Percentiles rank a stretch among this genome's conserved stretches.
Evolutionary conservation across 2,113 vertebrate genomes (phyloP).

Genomic region (Tachycineta bicolor): DNA sequence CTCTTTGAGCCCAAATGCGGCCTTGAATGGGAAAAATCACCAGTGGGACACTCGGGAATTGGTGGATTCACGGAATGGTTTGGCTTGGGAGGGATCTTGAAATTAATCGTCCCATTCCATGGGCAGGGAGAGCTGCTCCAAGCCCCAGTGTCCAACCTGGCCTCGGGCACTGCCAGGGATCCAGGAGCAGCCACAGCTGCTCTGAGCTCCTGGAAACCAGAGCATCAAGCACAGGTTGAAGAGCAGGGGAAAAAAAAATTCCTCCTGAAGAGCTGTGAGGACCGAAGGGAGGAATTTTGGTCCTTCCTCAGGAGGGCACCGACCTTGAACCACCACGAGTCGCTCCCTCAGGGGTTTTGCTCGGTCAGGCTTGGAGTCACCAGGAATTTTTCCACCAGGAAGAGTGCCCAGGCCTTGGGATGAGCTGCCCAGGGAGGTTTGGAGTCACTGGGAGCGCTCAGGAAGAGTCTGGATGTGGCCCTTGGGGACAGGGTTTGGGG

Average conservation of each 20-base stretch:
- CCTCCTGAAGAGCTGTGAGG: not conserved
- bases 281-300: not conserved
- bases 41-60: not conserved
- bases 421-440: not conserved
- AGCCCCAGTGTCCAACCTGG: not conserved
- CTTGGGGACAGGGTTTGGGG: not conserved
- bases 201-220: not conserved
- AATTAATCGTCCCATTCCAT: not conserved
- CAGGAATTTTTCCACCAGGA: not conserved
- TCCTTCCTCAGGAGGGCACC: not conserved
- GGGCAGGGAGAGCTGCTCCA: not conserved
- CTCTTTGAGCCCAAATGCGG: not conserved
- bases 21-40: not conserved
- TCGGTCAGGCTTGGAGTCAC: not conserved
- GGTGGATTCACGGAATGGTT: not conserved
- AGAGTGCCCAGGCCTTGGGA: not conserved
- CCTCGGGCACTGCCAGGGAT: not conserved
- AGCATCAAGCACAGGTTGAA: not conserved
- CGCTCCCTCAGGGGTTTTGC: fast-evolving
- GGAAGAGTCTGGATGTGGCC: not conserved
- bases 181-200: not conserved
- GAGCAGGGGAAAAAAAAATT: not conserved
- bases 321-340: fast-evolving
- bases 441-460: not conserved
- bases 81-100: not conserved